Percentiles rank a stretch among this genome's conserved stretches.
These are phyloP conservation scores for Eupelmus urozonus DNA, from an alignment of 2,888 invertebrate species.

Conservation along the genomic window DNA sequence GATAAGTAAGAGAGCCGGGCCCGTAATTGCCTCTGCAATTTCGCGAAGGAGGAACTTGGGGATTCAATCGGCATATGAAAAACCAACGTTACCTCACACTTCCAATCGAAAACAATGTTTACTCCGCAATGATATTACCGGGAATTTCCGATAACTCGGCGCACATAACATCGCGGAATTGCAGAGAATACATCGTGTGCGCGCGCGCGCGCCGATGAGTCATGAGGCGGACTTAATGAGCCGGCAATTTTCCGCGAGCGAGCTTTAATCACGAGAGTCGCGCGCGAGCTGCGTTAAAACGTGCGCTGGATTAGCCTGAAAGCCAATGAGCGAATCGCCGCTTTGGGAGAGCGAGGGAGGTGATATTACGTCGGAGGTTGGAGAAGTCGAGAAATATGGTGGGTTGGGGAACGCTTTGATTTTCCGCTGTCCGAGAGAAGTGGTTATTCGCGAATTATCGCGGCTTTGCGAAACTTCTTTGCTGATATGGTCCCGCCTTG, in stretches of 20 bases:
- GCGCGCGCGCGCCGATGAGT: constrained; percentile 34
- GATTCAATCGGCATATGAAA: constrained; percentile 22
- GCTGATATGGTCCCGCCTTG: too few relatives aligned
- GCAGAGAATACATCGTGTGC: background rate
- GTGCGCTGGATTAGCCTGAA: constrained; percentile 11
- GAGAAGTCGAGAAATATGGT: background rate
- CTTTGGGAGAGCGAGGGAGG: background rate
- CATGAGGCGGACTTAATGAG: constrained; percentile 32
- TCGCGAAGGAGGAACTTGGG: constrained; percentile 27
- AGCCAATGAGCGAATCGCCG: background rate
- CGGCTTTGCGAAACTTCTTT: too few relatives aligned
- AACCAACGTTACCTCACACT: constrained; percentile 42
- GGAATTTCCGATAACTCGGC: constrained; percentile 29
- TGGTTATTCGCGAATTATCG: constrained; percentile 27
- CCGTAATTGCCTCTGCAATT: constrained; percentile 46
- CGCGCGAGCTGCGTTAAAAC: background rate
- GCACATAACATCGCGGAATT: background rate
- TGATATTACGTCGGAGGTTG: background rate
- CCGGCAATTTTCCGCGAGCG: constrained; percentile 37
- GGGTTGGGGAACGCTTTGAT: constrained; percentile 15
- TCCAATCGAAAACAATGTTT: constrained; percentile 46
- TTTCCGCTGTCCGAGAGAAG: background rate
- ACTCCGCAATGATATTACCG: constrained; percentile 14
- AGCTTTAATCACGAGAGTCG: constrained; percentile 23
- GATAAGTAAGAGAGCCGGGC: constrained; percentile 23